A percentile compares a stretch with the other conserved stretches of the same genome.
Evolutionary conservation across 2,888 invertebrate species (phyloP).

Genomic region (Machimus atricapillus): DNA sequence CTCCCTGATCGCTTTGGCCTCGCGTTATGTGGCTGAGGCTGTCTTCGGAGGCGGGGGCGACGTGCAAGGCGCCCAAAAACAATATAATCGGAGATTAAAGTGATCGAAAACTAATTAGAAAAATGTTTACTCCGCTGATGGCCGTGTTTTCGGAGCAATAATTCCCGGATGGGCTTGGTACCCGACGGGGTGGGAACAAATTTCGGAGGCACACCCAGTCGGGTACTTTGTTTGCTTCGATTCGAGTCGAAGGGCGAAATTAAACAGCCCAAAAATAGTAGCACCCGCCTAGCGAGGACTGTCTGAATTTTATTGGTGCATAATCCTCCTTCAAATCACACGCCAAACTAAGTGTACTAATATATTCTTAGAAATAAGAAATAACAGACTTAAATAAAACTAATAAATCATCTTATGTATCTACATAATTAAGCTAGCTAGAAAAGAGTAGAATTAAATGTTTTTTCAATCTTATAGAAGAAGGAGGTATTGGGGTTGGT

Average conservation of each 20-base stretch:
- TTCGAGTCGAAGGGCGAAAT: neutral
- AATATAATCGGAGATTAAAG: constrained; percentile 35
- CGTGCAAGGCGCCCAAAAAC: neutral
- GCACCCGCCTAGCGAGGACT: neutral
- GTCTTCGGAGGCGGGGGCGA: neutral
- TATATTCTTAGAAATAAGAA: too few species aligned
- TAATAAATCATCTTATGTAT: too few species aligned
- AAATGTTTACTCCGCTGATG: constrained; percentile 30
- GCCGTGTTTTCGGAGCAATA: neutral
- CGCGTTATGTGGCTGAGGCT: neutral
- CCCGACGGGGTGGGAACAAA: neutral
- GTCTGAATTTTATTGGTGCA: neutral
- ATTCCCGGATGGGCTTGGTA: neutral
- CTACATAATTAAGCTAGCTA: too few species aligned
- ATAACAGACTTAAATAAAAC: too few species aligned
- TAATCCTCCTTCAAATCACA: neutral
- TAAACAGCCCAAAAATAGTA: neutral
- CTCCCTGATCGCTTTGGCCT: neutral
- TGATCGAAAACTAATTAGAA: constrained; percentile 34
- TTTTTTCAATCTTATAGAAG: too few species aligned
- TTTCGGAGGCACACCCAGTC: neutral
- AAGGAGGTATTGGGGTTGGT: too few species aligned
- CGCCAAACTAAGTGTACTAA: too few species aligned
- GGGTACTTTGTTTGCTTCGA: neutral
- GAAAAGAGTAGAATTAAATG: too few species aligned